These are phyloP conservation scores for Corvus hawaiiensis DNA, from an alignment of 2,113 vertebrate genomes.

Conservation along the genomic window DNA sequence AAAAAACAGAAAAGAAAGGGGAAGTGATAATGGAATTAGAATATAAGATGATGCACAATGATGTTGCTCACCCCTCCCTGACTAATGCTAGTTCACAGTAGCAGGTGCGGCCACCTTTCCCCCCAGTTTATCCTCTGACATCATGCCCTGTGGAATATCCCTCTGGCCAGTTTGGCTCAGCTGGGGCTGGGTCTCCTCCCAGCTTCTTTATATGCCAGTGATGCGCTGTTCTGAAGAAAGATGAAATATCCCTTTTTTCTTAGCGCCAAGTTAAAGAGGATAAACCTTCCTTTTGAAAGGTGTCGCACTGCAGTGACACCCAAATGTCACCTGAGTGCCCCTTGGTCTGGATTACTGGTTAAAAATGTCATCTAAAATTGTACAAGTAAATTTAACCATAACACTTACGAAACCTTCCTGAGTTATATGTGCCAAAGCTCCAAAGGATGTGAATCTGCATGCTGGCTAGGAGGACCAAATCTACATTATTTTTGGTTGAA, in stretches of 20 bases:
- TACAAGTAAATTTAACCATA: neutral
- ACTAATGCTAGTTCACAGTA: neutral
- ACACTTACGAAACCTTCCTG: neutral
- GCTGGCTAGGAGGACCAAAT: neutral
- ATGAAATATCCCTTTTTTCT: neutral
- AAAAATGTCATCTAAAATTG: neutral
- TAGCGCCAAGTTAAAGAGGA: neutral
- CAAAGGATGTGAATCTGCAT: neutral
- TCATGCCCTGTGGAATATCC: no score
- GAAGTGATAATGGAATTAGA: neutral
- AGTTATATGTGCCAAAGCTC: neutral
- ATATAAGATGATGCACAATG: neutral
- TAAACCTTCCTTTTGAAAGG: neutral
- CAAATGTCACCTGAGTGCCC: neutral
- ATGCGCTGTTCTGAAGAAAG: neutral
- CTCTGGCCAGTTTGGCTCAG: neutral
- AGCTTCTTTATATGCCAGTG: neutral
- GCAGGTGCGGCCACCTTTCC: neutral
- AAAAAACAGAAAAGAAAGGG: neutral
- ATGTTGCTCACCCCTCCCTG: neutral
- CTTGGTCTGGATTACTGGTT: neutral
- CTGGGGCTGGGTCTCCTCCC: neutral
- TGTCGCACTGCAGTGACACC: neutral
- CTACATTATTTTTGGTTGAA: neutral
- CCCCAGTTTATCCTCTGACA: neutral